Evolutionary conservation across 2,888 invertebrate genomes (phyloP).

Genomic region (Bombylius discolor): DNA sequence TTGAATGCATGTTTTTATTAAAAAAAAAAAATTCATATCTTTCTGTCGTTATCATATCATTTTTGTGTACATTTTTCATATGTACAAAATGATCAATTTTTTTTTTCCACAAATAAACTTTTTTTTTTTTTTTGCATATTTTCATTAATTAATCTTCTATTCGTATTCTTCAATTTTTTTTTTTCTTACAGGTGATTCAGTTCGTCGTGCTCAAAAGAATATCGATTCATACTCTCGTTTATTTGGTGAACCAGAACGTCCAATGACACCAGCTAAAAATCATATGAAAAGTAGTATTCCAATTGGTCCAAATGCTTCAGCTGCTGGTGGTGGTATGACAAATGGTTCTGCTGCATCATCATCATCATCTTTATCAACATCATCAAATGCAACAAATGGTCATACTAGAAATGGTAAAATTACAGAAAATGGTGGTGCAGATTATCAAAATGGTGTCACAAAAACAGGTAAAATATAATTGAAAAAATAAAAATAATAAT

Average conservation of each 20-base stretch:
- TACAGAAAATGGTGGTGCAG: conserved; percentile 8
- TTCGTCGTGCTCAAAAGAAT: conserved; percentile 31
- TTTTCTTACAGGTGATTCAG: conserved; percentile 25
- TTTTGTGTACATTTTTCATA: too few species aligned
- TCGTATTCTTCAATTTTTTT: background rate
- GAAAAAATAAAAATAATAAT: background rate
- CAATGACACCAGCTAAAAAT: conserved; percentile 40
- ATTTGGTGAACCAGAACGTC: conserved; percentile 43
- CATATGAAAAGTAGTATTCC: conserved; percentile 44
- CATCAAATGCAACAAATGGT: conserved; percentile 24
- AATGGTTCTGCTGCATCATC: conserved; percentile 31
- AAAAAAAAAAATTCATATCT: too few species aligned
- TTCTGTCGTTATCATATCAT: too few species aligned
- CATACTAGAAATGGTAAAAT: conserved; percentile 7
- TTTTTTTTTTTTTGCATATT: background rate
- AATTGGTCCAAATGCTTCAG: conserved; percentile 32
- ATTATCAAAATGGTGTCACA: conserved; percentile 23
- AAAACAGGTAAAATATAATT: conserved; percentile 25
- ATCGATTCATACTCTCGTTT: conserved; percentile 43
- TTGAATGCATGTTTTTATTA: too few species aligned
- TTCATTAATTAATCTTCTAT: conserved; percentile 2
- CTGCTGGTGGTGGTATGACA: background rate
- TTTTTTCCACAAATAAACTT: background rate
- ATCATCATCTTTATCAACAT: conserved; percentile 32
- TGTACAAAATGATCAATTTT: too few species aligned